Base-by-base conservation (phyloP, 2,797 vertebrate genomes). In the Diplodus puntazzo region DNA sequence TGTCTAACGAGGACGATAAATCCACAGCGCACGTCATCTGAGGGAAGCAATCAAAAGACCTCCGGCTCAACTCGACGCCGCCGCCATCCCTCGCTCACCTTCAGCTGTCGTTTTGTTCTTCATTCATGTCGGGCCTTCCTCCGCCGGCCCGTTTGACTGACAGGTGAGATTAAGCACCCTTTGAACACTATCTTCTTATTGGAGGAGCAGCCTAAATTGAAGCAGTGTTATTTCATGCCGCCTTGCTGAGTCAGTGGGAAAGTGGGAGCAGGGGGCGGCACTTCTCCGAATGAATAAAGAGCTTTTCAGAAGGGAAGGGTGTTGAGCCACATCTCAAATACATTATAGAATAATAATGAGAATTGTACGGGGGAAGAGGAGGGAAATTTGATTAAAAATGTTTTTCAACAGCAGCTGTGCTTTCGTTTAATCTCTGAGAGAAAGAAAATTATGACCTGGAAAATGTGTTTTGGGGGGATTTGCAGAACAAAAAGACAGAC, bases 181-280 rank as follows among this genome's bases (percentile, higher is more conserved):
- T 93, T 92, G 92, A 93, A 93, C 93, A 90, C 88, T 83, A 92
- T 93, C 85, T 92, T 77, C 76, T 92, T 92, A 94, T 93, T 93
- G 90, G 85, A 91, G 84, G 78, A 90, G 81, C 84, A 50, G 85
- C 86, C 86, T 88, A 93, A 93, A 93, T 94, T 93, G 93, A 95
- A 94, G 92, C 86, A 82, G 85, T 86, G 91, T 94, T 95, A 93
- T 94, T 95, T 93, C 83, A 87, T 69, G 75, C 66, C 17, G 83
- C 79, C 86, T 84, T 93, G 95, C 95, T 95, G 95, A 95, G 92
- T 95, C 94, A 92, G 92, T 84, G 77, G 84, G 90, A 93, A 88
- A 69, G 78, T 73, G 65, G 74, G 81, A 83, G 88, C 79, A 69
- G 71, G 79, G 77, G 91, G 81, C 69, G 78, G 80, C 82, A 76